phyloP scores from a whole-genome alignment of 2,797 vertebrate species.

The Takifugu rubripes region DNA sequence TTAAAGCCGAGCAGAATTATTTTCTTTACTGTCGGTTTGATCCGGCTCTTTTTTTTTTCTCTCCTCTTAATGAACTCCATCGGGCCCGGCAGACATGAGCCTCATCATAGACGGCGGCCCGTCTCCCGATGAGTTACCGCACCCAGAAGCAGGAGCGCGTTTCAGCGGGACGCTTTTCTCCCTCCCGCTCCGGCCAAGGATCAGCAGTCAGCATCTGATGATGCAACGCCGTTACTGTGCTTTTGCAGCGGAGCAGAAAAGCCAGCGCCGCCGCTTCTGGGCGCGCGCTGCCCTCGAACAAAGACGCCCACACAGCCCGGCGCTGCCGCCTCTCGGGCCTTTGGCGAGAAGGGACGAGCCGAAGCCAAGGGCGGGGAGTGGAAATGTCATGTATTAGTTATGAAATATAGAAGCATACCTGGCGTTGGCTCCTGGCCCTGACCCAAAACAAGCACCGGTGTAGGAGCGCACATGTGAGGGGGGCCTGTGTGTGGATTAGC shows the following conservation, averaged over 20 bases:
- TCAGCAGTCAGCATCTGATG: conserved; percentile 64
- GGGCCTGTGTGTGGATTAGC: conserved; percentile 16
- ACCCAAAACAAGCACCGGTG: conserved; percentile 48
- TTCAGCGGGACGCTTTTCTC: conserved; percentile 3
- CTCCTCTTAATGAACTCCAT: conserved; percentile 23
- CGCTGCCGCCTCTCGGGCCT: conserved; percentile 26
- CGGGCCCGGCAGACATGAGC: conserved; percentile 37
- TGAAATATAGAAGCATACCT: conserved; percentile 52
- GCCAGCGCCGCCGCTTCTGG: conserved; percentile 45
- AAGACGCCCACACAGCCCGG: conserved; percentile 63
- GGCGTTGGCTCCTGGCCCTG: conserved; percentile 35
- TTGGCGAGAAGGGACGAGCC: conserved; percentile 33
- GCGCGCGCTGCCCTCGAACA: conserved; percentile 47
- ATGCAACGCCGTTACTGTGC: conserved; percentile 62
- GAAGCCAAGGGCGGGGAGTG: conserved; percentile 55
- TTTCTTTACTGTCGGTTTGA: conserved; percentile 28
- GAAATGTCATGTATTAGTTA: conserved; percentile 67
- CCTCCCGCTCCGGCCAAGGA: conserved; percentile 41
- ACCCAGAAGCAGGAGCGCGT: conserved; percentile 13
- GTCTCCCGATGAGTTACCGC: conserved; percentile 21
- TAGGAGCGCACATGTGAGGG: conserved; percentile 5
- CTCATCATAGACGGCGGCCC: conserved; percentile 32
- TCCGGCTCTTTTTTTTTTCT: conserved; percentile 1
- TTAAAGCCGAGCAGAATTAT: conserved; percentile 20
- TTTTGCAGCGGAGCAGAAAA: conserved; percentile 63